Percentiles rank a stretch among this genome's conserved stretches.
These are phyloP conservation scores for Piaya cayana DNA, from an alignment of 2,113 vertebrate genomes.

Conservation along the genomic window DNA sequence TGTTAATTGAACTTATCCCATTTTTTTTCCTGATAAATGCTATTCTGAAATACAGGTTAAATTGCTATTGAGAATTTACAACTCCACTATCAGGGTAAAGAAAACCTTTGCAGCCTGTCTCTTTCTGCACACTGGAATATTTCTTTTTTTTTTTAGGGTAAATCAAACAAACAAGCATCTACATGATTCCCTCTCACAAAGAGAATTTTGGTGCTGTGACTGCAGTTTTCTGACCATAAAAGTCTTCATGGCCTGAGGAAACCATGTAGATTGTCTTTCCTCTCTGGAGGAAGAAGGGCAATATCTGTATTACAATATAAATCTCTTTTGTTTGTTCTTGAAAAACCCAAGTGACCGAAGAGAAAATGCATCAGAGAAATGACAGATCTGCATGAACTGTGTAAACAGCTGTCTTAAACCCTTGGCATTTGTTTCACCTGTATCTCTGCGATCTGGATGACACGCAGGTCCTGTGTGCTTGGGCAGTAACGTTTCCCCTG, in stretches of 20 bases:
- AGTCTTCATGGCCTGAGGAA: background rate
- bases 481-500: background rate
- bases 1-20: rapidly evolving
- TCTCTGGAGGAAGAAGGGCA: background rate
- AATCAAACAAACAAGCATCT: background rate
- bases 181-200: background rate
- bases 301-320: background rate
- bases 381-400: background rate
- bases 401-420: background rate
- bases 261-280: background rate
- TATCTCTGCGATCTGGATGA: background rate
- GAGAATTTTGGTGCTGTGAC: background rate
- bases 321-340: background rate
- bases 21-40: background rate
- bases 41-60: background rate
- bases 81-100: background rate
- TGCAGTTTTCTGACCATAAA: background rate
- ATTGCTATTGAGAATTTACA: background rate
- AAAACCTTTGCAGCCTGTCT: background rate
- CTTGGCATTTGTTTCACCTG: background rate
- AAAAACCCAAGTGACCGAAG: background rate
- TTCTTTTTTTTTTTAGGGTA: background rate
- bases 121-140: background rate
- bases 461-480: background rate
- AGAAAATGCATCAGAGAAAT: background rate